These are phyloP conservation scores for Crambe crambe DNA, from an alignment of 37 sponge, comb jelly and placozoan genomes.

Conservation along the genomic window DNA sequence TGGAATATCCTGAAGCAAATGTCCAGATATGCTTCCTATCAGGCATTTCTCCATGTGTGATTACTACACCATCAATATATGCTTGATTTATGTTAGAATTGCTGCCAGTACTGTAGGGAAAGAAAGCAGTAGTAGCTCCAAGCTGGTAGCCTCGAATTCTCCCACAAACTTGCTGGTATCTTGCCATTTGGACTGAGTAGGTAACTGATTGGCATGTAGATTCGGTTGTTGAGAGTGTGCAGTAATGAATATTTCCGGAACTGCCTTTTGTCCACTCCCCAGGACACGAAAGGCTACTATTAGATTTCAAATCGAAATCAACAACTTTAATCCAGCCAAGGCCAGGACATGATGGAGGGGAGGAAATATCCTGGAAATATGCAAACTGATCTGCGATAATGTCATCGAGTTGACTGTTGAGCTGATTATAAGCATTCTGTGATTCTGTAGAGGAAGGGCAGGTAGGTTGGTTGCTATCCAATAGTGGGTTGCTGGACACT, in stretches of 20 bases:
- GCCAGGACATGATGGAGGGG: conserved; percentile 4
- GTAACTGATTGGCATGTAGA: too few species aligned
- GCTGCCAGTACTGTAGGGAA: too few species aligned
- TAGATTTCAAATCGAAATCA: conserved; percentile 14
- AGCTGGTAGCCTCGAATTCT: not conserved
- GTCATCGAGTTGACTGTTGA: not conserved
- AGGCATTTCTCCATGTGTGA: conserved; percentile 20
- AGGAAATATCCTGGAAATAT: not conserved
- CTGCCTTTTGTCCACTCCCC: not conserved
- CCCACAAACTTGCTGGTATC: conserved; percentile 18
- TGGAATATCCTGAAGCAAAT: conserved; percentile 8
- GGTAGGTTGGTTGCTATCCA: not conserved
- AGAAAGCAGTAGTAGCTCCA: conserved; percentile 19
- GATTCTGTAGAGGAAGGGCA: not conserved
- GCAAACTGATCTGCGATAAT: conserved; percentile 8
- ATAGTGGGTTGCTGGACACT: not conserved
- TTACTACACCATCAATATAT: conserved; percentile 24
- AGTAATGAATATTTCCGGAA: not conserved
- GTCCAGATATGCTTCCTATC: conserved; percentile 25
- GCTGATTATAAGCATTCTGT: not conserved
- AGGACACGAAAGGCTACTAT: not conserved
- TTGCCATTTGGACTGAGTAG: not conserved
- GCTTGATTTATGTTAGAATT: not conserved
- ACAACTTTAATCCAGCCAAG: conserved; percentile 19
- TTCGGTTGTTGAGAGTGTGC: not conserved